A percentile compares a stretch with the other conserved stretches of the same genome.
Evolutionary conservation across 2,888 invertebrate genomes (phyloP).

Genomic region (Cantharis flavilabris): DNA sequence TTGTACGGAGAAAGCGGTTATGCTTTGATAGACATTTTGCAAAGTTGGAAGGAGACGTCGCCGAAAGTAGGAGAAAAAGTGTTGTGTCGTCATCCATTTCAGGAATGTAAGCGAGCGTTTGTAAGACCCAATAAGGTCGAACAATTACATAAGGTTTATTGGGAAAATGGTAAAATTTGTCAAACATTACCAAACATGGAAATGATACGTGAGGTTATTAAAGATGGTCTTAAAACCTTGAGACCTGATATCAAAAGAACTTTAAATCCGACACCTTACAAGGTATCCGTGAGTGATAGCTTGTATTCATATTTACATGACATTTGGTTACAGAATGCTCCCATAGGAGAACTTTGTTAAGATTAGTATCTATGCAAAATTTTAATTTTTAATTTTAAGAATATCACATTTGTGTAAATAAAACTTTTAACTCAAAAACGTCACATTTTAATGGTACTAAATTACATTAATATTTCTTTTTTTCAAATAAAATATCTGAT

Average conservation of each 20-base stretch:
- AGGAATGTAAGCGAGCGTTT: conserved; percentile 94
- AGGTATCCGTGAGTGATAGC: conserved; percentile 91
- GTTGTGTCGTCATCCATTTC: conserved; percentile 94
- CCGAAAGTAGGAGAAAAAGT: conserved; percentile 81
- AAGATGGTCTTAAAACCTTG: conserved; percentile 77
- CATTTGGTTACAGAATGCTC: conserved; percentile 95
- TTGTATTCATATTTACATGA: conserved; percentile 94
- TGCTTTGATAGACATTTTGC: conserved; percentile 88
- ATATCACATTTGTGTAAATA: not conserved
- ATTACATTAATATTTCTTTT: not conserved
- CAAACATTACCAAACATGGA: conserved; percentile 71
- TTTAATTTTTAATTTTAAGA: not conserved
- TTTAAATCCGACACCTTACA: conserved; percentile 98
- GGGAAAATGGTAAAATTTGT: conserved; percentile 80
- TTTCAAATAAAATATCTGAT: too few species aligned
- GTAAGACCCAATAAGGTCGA: conserved; percentile 91
- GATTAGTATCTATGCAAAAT: not conserved
- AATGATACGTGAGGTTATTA: conserved; percentile 78
- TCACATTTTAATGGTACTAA: not conserved
- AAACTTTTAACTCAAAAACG: not conserved
- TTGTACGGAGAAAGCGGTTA: conserved; percentile 78
- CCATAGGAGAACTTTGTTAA: conserved; percentile 91
- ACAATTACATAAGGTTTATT: conserved; percentile 79
- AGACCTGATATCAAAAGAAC: conserved; percentile 92
- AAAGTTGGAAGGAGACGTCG: conserved; percentile 76